phyloP scores from a whole-genome alignment of 30 jellyfish, hydroid and myxozoan species.

The Turritopsis dohrnii region DNA sequence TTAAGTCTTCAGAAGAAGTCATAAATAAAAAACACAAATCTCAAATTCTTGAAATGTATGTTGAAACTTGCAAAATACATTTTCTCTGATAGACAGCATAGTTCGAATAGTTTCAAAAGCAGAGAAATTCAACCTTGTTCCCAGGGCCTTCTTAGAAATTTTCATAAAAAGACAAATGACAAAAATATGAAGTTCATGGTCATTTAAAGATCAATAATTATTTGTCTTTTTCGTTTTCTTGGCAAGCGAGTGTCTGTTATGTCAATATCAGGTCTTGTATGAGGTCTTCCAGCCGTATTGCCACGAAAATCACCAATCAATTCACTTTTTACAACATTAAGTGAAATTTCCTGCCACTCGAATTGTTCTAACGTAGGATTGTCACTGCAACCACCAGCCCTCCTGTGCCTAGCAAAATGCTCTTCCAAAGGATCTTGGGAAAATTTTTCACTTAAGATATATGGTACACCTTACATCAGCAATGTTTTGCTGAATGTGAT shows the following conservation, averaged over 20 bases:
- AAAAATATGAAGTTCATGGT: background rate
- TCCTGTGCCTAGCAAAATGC: background rate
- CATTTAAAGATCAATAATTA: background rate
- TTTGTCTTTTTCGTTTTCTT: background rate
- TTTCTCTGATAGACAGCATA: too few species aligned
- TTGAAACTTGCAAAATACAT: background rate
- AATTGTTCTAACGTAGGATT: background rate
- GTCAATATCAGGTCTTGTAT: background rate
- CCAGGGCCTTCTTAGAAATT: background rate
- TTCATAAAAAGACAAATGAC: background rate
- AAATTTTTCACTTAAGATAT: constrained; percentile 4
- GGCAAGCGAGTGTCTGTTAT: background rate
- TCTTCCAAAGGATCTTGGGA: constrained; percentile 11
- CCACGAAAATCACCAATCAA: background rate
- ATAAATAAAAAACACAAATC: background rate
- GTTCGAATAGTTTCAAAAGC: background rate
- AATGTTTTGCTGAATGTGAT: background rate
- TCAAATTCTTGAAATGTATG: background rate
- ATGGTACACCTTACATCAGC: constrained; percentile 1
- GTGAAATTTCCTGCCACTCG: background rate
- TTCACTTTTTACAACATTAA: background rate
- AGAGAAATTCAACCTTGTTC: background rate
- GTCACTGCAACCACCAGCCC: background rate
- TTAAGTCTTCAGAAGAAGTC: background rate
- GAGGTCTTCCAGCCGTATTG: background rate